These are phyloP conservation scores for Sarcophaga bullata DNA, from an alignment of 1,140 invertebrate genomes.

Conservation along the genomic window DNA sequence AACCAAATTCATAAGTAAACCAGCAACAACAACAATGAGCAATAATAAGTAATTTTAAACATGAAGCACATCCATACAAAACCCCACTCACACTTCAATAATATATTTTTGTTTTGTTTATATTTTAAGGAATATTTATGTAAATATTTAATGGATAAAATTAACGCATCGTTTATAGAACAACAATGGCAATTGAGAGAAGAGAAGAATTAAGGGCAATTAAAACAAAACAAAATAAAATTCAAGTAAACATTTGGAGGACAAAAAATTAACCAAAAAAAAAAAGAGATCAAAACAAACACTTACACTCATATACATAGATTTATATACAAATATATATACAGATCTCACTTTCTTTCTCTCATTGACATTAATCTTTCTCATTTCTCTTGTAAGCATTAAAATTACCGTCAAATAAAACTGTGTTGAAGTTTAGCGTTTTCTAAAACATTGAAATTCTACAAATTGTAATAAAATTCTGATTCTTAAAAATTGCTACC, in stretches of 20 bases:
- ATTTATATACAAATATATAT: background rate
- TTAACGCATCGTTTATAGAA: constrained; percentile 23
- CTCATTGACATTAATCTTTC: no score
- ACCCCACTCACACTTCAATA: background rate
- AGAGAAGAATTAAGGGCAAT: constrained; percentile 5
- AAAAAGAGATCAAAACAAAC: background rate
- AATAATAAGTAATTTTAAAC: no score
- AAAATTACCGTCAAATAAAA: no score
- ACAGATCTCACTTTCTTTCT: no score
- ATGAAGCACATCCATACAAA: background rate
- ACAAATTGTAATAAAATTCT: no score
- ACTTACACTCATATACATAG: background rate
- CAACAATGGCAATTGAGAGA: background rate
- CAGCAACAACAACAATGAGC: background rate
- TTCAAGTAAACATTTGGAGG: background rate
- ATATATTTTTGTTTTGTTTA: no score
- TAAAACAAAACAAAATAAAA: background rate
- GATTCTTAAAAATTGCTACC: no score
- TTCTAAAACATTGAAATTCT: no score
- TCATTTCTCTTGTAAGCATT: no score
- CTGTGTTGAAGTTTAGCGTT: no score
- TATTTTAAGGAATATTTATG: background rate
- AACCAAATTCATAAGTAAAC: background rate
- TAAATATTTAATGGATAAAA: constrained; percentile 17
- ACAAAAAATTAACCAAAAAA: background rate